These are phyloP conservation scores for Galagoides demidoff DNA, from an alignment of 2,797 vertebrate genomes.

Conservation along the genomic window DNA sequence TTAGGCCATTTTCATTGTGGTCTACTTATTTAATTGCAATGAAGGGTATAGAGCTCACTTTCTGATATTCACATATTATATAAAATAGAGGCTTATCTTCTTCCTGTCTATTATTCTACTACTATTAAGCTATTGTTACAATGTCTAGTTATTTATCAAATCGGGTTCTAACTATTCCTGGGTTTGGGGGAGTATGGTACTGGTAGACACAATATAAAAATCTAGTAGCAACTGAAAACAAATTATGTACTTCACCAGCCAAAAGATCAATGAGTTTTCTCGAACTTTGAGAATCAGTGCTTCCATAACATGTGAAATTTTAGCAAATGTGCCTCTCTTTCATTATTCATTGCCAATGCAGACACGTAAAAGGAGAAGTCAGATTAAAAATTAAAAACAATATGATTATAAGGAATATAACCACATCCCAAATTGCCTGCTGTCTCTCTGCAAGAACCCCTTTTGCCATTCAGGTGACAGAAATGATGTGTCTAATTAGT, in stretches of 20 bases:
- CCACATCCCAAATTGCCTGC: neutral
- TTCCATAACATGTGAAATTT: slow-evolving; percentile 7
- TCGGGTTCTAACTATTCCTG: neutral
- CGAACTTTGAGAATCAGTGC: neutral
- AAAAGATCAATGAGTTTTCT: neutral
- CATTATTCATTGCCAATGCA: neutral
- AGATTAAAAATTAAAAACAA: neutral
- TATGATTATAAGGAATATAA: neutral
- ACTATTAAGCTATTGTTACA: neutral
- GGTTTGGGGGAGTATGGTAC: neutral
- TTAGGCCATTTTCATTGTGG: neutral
- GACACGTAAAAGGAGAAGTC: neutral
- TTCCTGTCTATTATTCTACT: neutral
- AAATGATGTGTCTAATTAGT: neutral
- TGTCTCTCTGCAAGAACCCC: neutral
- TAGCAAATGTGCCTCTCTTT: neutral
- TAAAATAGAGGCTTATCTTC: neutral
- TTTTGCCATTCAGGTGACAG: neutral
- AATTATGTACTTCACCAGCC: neutral
- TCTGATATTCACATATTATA: neutral
- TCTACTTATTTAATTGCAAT: neutral
- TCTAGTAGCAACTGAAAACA: neutral
- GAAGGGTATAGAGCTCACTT: neutral
- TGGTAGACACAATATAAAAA: neutral
- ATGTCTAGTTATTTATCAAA: slow-evolving; percentile 12